Conservation (phyloP, 2,797 vertebrate genomes). For the Tachyglossus aculeatus region DNA sequence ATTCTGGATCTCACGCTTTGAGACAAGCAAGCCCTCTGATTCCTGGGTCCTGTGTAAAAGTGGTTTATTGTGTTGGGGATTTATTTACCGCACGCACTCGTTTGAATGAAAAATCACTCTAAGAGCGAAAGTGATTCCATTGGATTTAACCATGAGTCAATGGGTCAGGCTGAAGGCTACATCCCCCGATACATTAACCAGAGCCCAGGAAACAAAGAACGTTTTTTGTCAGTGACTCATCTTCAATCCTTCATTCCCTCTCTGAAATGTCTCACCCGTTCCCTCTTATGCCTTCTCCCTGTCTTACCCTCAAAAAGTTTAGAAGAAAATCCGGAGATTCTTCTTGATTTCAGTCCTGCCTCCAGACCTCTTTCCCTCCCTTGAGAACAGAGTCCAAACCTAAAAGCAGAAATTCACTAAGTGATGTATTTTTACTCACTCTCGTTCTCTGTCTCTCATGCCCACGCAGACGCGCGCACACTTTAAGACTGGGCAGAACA, state of each 20-base stretch:
- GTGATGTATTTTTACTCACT: no score
- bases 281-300: constrained; percentile 51
- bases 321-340: no score
- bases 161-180: constrained; percentile 39
- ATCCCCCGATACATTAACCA: constrained; percentile 48
- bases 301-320: no score
- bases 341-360: no score
- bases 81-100: constrained; percentile 54
- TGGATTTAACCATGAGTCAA: constrained; percentile 48
- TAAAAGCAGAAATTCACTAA: not conserved
- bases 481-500: not conserved
- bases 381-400: no score
- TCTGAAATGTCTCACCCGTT: constrained; percentile 57
- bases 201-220: constrained; percentile 49
- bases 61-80: constrained; percentile 30
- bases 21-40: constrained; percentile 25
- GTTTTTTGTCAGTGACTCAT: constrained; percentile 59
- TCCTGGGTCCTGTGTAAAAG: constrained; percentile 22
- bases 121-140: constrained; percentile 52
- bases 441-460: not conserved
- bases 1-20: constrained; percentile 2
- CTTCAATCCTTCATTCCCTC: constrained; percentile 55
- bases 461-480: not conserved
- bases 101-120: constrained; percentile 50
- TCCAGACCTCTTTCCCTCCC: no score